These are phyloP conservation scores for Aphis gossypii DNA, from an alignment of 1,140 invertebrate species.

Conservation along the genomic window DNA sequence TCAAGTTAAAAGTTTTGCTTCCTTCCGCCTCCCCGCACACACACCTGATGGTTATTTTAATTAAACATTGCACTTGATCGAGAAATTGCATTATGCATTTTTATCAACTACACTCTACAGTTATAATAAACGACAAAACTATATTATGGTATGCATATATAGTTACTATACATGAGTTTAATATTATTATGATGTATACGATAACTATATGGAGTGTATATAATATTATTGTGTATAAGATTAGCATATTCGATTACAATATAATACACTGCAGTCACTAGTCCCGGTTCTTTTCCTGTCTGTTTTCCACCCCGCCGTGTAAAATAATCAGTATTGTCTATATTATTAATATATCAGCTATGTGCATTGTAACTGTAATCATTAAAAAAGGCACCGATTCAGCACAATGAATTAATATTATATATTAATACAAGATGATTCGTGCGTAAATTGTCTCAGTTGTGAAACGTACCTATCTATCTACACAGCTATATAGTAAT, in stretches of 20 bases:
- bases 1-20: background rate
- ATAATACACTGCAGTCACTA: background rate
- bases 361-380: background rate
- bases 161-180: background rate
- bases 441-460: background rate
- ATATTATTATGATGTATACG: too few species aligned
- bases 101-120: background rate
- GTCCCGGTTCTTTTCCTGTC: background rate
- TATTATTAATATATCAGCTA: background rate
- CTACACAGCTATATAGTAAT: background rate
- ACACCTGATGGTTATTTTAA: background rate
- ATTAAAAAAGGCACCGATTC: background rate
- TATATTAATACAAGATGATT: background rate
- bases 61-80: background rate
- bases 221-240: background rate
- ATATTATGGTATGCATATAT: background rate
- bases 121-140: background rate
- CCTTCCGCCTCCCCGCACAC: background rate
- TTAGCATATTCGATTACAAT: background rate
- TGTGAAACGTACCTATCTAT: background rate
- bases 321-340: background rate
- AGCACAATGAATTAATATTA: background rate
- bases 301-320: background rate
- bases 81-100: slow-evolving; percentile 7
- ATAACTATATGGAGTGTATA: too few species aligned